Conservation (phyloP, 2,888 invertebrate species). For the Andrena flavipes region DNA sequence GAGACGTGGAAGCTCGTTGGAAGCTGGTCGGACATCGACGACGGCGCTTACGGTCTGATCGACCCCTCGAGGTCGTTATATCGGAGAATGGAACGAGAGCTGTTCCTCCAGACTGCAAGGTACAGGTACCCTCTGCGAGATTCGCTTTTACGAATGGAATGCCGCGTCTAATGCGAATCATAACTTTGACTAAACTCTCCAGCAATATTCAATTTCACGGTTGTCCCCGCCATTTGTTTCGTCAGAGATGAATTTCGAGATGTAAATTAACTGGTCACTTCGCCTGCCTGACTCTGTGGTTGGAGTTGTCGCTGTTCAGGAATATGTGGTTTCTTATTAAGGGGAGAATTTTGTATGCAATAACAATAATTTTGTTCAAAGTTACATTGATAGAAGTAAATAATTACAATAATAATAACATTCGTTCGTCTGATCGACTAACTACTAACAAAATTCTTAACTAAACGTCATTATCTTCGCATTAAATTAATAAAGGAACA, state of each 20-base stretch:
- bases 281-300: too few relatives aligned
- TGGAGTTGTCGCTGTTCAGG: too few relatives aligned
- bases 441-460: too few relatives aligned
- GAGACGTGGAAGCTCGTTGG: conserved; percentile 56
- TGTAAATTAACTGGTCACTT: too few relatives aligned
- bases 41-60: conserved; percentile 52
- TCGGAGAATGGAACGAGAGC: conserved; percentile 60
- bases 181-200: background rate
- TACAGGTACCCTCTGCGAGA: background rate
- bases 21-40: conserved; percentile 55
- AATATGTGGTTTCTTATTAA: too few relatives aligned
- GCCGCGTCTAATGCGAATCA: conserved; percentile 18
- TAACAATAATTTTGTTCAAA: too few relatives aligned
- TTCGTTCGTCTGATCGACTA: too few relatives aligned
- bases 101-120: conserved; percentile 34
- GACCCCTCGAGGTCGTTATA: conserved; percentile 65
- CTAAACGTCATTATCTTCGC: too few relatives aligned
- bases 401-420: too few relatives aligned
- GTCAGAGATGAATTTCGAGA: background rate
- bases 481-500: too few relatives aligned
- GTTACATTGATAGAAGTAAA: too few relatives aligned
- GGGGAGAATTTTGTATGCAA: too few relatives aligned
- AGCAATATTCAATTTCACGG: background rate
- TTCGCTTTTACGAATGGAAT: background rate
- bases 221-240: background rate